phyloP scores from a whole-genome alignment of 1,140 invertebrate species.

The Conus betulinus region DNA sequence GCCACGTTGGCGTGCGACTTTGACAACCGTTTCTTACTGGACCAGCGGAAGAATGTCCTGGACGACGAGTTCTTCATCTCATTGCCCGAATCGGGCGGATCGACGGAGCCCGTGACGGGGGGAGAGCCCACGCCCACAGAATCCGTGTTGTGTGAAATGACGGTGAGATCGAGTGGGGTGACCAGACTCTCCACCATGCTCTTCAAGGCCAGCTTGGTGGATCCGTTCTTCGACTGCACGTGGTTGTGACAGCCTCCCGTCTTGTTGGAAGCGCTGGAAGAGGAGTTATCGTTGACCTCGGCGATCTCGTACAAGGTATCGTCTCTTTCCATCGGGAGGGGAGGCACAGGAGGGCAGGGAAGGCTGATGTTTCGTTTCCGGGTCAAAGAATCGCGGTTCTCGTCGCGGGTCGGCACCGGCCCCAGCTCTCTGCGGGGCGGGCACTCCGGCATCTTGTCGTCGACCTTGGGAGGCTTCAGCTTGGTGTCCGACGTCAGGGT shows the following conservation, averaged over 20 bases:
- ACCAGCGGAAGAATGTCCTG: slow-evolving; percentile 65
- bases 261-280: not conserved
- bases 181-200: slow-evolving; percentile 72
- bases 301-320: not conserved
- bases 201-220: slow-evolving; percentile 66
- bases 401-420: not conserved
- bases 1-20: slow-evolving; percentile 69
- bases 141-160: slow-evolving; percentile 43
- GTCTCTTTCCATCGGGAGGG: not conserved
- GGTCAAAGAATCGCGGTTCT: slow-evolving; percentile 24
- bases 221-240: slow-evolving; percentile 60
- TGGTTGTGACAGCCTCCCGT: slow-evolving; percentile 39
- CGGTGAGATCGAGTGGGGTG: slow-evolving; percentile 69
- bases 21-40: slow-evolving; percentile 68
- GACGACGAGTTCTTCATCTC: slow-evolving; percentile 51
- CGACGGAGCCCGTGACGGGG: not conserved
- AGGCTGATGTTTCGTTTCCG: slow-evolving; percentile 26
- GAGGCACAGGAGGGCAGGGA: not conserved
- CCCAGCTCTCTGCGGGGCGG: slow-evolving; percentile 52
- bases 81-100: slow-evolving; percentile 38
- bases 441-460: slow-evolving; percentile 60
- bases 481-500: slow-evolving; percentile 62
- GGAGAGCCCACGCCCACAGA: slow-evolving; percentile 6
- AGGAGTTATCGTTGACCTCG: slow-evolving; percentile 26
- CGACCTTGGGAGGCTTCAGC: slow-evolving; percentile 67